These are phyloP conservation scores for Hystrix cristata DNA, from an alignment of 2,113 vertebrate genomes.

Conservation along the genomic window DNA sequence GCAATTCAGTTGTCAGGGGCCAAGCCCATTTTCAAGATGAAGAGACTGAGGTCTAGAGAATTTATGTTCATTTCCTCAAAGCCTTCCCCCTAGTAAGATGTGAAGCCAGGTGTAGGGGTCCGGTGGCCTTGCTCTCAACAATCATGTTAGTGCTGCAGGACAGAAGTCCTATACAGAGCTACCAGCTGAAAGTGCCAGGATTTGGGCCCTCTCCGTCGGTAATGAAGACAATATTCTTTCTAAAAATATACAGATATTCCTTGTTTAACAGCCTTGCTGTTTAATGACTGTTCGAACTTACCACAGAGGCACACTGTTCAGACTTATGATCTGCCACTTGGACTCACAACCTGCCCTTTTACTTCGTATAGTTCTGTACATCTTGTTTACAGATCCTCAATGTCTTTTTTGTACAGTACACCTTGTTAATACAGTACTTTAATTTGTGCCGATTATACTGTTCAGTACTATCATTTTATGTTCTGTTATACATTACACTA, in stretches of 20 bases:
- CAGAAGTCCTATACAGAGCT: not conserved
- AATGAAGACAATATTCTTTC: not conserved
- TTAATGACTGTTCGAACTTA: not conserved
- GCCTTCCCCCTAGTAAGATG: not conserved
- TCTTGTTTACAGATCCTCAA: not conserved
- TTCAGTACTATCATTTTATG: not conserved
- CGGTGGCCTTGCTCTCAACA: not conserved
- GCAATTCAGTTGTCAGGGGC: not conserved
- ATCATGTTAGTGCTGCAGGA: not conserved
- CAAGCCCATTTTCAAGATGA: not conserved
- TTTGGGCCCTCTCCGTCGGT: not conserved
- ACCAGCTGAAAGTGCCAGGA: not conserved
- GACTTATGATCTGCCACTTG: not conserved
- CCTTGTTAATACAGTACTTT: not conserved
- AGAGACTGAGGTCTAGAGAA: not conserved
- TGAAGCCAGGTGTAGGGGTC: not conserved
- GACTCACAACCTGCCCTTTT: not conserved
- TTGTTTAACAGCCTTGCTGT: not conserved
- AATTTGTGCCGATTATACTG: not conserved
- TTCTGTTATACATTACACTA: not conserved
- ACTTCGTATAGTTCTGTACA: not conserved
- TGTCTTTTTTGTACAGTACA: not conserved
- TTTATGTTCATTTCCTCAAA: not conserved
- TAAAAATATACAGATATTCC: not conserved
- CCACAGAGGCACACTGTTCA: not conserved